phyloP scores from a whole-genome alignment of 2,113 vertebrate species.

The Rhinoptilus africanus region DNA sequence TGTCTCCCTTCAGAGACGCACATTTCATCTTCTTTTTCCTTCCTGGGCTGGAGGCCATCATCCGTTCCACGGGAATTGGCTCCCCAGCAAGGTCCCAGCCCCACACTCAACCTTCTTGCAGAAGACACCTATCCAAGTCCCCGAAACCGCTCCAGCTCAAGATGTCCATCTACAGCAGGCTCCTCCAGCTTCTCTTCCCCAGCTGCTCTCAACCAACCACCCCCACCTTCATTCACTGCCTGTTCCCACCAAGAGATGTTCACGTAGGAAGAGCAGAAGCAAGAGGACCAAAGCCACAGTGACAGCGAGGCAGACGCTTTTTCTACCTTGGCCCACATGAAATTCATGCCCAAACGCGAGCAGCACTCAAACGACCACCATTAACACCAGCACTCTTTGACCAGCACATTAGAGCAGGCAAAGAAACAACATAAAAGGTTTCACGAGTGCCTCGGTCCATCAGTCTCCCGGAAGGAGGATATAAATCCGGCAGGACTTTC shows the following conservation, averaged over 20 bases:
- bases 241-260: background rate
- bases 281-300: background rate
- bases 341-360: background rate
- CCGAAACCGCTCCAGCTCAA: background rate
- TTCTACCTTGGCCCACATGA: background rate
- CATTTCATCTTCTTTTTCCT: background rate
- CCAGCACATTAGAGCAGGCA: background rate
- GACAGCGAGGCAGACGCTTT: accelerated
- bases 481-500: background rate
- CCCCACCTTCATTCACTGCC: background rate
- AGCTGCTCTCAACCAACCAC: background rate
- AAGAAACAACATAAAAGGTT: background rate
- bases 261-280: background rate
- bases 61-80: background rate
- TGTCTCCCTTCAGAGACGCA: background rate
- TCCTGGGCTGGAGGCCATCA: background rate
- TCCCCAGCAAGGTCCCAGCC: background rate
- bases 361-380: accelerated
- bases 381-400: background rate
- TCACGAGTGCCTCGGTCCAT: accelerated
- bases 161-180: background rate
- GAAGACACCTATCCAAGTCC: background rate
- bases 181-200: background rate
- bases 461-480: background rate
- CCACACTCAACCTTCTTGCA: background rate